A percentile compares a stretch with the other conserved stretches of the same genome.
Evolutionary conservation across 1,140 invertebrate genomes (phyloP).

Genomic region (Calliopsis andreniformis): DNA sequence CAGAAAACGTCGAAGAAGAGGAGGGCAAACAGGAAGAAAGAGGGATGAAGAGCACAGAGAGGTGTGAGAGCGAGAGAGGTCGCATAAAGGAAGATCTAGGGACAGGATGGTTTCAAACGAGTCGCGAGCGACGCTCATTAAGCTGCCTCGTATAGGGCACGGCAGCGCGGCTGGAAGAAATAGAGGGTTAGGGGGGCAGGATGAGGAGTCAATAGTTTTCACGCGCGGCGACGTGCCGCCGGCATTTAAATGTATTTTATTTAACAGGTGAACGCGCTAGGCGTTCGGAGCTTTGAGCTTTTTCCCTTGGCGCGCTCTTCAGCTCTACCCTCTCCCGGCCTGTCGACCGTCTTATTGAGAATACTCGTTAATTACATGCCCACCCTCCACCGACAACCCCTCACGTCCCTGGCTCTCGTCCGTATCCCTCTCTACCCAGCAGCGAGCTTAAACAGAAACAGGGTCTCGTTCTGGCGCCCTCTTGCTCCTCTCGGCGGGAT

Average conservation of each 20-base stretch:
- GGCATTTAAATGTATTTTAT: slow-evolving; percentile 70
- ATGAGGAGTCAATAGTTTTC: slow-evolving; percentile 62
- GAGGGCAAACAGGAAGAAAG: not conserved
- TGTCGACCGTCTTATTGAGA: slow-evolving; percentile 66
- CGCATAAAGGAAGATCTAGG: slow-evolving; percentile 45
- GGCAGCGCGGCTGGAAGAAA: slow-evolving; percentile 25
- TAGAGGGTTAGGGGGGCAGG: slow-evolving; percentile 17
- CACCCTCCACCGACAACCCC: slow-evolving; percentile 25
- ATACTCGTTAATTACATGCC: slow-evolving; percentile 72
- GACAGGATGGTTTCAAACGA: slow-evolving; percentile 44
- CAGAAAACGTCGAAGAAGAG: not conserved
- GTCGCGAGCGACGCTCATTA: slow-evolving; percentile 52
- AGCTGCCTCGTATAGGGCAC: slow-evolving; percentile 47
- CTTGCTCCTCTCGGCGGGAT: slow-evolving; percentile 38
- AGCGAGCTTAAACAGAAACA: not conserved
- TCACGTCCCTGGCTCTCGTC: slow-evolving; percentile 19
- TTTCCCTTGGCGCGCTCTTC: slow-evolving; percentile 40
- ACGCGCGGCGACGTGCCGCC: slow-evolving; percentile 55
- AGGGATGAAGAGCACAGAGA: not conserved
- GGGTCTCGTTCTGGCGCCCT: slow-evolving; percentile 26
- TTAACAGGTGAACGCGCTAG: slow-evolving; percentile 61
- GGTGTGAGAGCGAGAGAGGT: not conserved
- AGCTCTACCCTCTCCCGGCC: slow-evolving; percentile 6
- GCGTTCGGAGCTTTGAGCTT: slow-evolving; percentile 56
- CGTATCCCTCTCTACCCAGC: slow-evolving; percentile 1